Percentiles rank a stretch among this genome's conserved stretches.
Conservation (phyloP, 2,113 vertebrate genomes). For the Gadus macrocephalus region DNA sequence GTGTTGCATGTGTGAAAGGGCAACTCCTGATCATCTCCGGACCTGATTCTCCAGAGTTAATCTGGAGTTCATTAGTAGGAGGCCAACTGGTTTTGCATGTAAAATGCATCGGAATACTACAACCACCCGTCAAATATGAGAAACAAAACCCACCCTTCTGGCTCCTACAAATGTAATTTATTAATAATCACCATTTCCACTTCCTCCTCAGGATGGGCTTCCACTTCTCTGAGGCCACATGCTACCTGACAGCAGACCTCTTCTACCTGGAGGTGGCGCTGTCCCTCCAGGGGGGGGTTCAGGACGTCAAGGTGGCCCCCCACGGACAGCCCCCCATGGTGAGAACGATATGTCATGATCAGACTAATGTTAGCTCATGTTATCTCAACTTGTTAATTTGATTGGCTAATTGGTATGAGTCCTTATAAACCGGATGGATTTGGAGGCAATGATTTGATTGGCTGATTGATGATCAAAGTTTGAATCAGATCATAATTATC, state of each 20-base stretch:
- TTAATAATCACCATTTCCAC: not conserved
- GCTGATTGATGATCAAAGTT: not conserved
- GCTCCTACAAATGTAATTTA: no score
- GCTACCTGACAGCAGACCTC: conserved; percentile 79
- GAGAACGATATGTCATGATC: conserved; percentile 32
- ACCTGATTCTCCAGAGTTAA: no score
- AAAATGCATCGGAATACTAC: no score
- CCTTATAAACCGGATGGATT: conserved; percentile 4
- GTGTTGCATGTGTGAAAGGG: no score
- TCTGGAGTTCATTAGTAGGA: no score
- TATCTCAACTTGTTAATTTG: not conserved
- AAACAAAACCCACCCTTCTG: no score
- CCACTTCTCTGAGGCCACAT: conserved; percentile 70
- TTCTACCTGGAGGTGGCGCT: conserved; percentile 83
- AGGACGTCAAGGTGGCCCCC: conserved; percentile 76
- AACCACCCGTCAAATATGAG: no score
- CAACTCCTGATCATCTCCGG: no score
- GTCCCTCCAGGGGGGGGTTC: conserved; percentile 67
- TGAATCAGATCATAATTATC: not conserved
- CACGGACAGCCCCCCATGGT: conserved; percentile 75
- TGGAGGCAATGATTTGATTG: no score
- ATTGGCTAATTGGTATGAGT: conserved; percentile 7
- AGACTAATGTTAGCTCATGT: not conserved
- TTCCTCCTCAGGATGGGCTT: conserved; percentile 69
- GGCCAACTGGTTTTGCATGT: no score